Base-by-base conservation (phyloP, 2,888 invertebrate species). In the Lycia hirtaria region DNA sequence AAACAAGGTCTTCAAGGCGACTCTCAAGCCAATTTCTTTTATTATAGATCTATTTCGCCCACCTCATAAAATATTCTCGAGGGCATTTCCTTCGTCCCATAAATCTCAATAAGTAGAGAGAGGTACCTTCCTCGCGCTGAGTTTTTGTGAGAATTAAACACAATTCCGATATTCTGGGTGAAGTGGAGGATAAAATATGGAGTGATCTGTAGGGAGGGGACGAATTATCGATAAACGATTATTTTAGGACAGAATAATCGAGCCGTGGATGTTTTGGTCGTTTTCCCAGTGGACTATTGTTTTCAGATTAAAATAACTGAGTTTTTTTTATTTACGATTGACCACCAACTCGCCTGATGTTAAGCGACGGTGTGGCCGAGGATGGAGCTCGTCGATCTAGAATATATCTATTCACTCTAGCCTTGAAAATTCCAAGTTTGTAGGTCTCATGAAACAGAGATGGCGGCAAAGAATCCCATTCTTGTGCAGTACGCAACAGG, bases 141-240 rank as follows among this genome's bases (percentile, higher is more conserved):
- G 59, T 63, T 71, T 68, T 70, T 68, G 68, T 57, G 58, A 60
- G 72, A 75, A 76, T 78, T 77, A 75, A 72, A 73, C 61, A 67
- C 75, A 71, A 69, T 73, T 60, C 67, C 70, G 56, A 76, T 76
- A 78, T 64, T 58, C 32, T 24, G 33, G 57, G 47, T 52, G 57
- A 58, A 57, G 52, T 53, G 52, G 57, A 37, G 35, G 30, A 37
- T 58, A 30, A 57, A 57, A 53, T 58, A 48, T 58, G 19, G 43
- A 53, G 52, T 53, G 49, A 58, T 35, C 48, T 52, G 20, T 47
- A 40, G 56, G 45, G 47, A 41, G 10, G 51, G 4, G 51, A 22
- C 10, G 33, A 41, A 20, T 35, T 47, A 56, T 45, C 48, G 43
- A 49, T 19, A 12, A 41, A 14, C 47, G 47, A 43, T 57, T 32